Percentiles rank a stretch among this genome's conserved stretches.
phyloP scores from a whole-genome alignment of 2,113 vertebrate species.

The Microcebus jonahi region DNA sequence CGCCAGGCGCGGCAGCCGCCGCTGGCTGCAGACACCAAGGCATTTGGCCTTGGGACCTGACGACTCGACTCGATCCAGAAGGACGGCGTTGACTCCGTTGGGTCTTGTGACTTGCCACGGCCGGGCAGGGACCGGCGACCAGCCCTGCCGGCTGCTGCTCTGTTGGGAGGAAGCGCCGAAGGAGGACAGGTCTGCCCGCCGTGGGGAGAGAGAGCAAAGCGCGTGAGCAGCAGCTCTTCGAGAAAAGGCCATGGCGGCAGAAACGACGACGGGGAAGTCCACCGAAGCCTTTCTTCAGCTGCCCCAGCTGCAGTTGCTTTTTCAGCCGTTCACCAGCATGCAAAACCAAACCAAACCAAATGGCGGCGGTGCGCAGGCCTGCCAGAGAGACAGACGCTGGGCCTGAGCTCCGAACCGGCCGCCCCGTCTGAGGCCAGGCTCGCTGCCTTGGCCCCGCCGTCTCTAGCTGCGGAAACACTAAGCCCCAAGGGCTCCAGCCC shows the following conservation, averaged over 20 bases:
- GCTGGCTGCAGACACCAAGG: neutral
- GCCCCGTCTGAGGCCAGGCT: neutral
- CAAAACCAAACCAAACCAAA: constrained; percentile 23
- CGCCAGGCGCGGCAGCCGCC: neutral
- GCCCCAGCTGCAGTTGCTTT: neutral
- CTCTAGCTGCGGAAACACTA: neutral
- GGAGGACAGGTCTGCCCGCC: neutral
- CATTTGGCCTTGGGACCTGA: neutral
- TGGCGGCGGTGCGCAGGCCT: neutral
- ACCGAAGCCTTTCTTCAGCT: neutral
- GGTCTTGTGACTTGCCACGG: neutral
- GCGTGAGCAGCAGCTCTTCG: rapidly evolving
- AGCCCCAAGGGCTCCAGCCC: neutral
- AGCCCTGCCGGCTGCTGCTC: neutral
- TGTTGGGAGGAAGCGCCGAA: neutral
- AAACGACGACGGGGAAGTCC: rapidly evolving
- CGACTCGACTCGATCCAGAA: neutral
- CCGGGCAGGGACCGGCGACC: neutral
- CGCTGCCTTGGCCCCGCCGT: neutral
- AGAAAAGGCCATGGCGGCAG: neutral
- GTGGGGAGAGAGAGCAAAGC: neutral
- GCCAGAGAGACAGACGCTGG: neutral
- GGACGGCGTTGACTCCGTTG: neutral
- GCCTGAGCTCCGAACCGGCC: neutral
- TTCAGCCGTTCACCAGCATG: constrained; percentile 33